Percentiles rank a stretch among this genome's conserved stretches.
Conservation (phyloP, 2,797 vertebrate species). For the Enteromius afrohamiltoni region DNA sequence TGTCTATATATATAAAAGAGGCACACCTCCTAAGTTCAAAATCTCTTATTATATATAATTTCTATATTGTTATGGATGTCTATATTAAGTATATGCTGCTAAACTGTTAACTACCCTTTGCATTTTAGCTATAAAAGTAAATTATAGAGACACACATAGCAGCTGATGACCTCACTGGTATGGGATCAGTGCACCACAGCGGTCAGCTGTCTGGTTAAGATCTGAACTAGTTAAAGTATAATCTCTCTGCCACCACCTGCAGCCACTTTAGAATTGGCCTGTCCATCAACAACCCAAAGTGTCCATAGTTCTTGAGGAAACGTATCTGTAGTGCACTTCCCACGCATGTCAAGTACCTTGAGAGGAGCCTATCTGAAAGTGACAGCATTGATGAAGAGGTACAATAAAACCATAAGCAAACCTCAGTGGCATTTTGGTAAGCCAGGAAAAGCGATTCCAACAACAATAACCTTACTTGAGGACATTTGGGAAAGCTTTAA, state of each 20-base stretch:
- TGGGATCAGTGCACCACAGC: not conserved
- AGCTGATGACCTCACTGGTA: not conserved
- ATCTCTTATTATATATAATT: not conserved
- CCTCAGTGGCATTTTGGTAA: not conserved
- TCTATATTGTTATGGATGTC: not conserved
- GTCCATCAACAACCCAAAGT: not conserved
- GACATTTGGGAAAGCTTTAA: not conserved
- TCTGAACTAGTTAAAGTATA: not conserved
- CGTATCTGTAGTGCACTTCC: not conserved
- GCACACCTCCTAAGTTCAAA: not conserved
- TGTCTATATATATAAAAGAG: not conserved
- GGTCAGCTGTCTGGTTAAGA: not conserved
- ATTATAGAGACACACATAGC: not conserved
- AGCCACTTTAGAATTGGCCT: not conserved
- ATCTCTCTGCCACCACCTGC: not conserved
- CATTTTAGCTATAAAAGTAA: not conserved
- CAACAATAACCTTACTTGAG: not conserved
- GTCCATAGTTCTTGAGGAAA: not conserved
- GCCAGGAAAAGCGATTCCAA: not conserved
- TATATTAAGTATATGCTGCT: not conserved
- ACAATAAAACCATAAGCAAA: not conserved
- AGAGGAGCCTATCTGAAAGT: not conserved
- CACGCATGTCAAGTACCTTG: not conserved
- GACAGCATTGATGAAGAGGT: slow-evolving; percentile 10
- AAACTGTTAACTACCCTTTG: not conserved